A percentile compares a stretch with the other conserved stretches of the same genome.
Conservation (phyloP, 2,888 invertebrate genomes). For the Drosophila nr. fundita region DNA sequence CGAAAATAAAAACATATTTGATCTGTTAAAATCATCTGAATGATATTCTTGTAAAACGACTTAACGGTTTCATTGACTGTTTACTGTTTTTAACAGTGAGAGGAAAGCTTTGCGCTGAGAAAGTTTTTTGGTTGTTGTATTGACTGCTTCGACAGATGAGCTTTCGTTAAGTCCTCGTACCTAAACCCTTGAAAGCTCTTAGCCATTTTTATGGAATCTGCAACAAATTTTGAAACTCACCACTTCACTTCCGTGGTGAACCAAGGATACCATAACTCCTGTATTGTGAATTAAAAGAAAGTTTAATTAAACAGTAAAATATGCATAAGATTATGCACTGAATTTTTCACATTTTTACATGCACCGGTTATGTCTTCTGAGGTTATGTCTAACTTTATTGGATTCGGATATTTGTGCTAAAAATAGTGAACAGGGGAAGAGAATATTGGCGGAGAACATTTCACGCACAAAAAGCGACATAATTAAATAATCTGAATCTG, state of each 20-base stretch:
- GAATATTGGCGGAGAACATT: background rate
- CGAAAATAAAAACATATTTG: too few relatives aligned
- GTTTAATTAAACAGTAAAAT: background rate
- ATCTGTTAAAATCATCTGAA: background rate
- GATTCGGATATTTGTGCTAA: background rate
- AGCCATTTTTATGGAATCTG: background rate
- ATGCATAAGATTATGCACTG: background rate
- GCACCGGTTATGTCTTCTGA: background rate
- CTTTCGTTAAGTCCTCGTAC: background rate
- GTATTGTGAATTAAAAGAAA: background rate
- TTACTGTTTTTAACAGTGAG: background rate
- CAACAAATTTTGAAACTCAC: background rate
- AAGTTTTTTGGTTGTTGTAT: conserved; percentile 19
- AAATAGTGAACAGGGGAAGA: background rate
- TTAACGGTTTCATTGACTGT: background rate
- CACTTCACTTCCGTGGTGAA: background rate
- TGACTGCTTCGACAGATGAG: background rate
- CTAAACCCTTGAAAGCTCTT: background rate
- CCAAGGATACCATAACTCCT: background rate
- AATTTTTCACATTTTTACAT: too few relatives aligned
- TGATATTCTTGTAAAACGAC: background rate
- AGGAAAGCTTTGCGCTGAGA: background rate
- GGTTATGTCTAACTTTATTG: rapidly evolving
- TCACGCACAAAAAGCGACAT: background rate
- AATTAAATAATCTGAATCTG: background rate